A percentile compares a stretch with the other conserved stretches of the same genome.
These are phyloP conservation scores for Bos indicus DNA, from an alignment of 2,113 vertebrate species.

Conservation along the genomic window DNA sequence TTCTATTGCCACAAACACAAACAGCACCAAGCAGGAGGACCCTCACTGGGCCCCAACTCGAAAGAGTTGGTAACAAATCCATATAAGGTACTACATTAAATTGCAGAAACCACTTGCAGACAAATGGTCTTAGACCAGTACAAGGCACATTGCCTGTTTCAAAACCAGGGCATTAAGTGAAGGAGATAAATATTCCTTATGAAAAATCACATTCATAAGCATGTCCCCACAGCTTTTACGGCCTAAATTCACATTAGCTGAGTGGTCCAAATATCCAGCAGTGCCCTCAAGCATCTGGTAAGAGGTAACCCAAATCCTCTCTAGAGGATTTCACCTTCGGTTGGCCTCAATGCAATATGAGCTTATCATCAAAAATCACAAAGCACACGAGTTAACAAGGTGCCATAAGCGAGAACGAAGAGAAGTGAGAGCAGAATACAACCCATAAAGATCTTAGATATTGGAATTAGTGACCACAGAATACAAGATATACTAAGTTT, in stretches of 20 bases:
- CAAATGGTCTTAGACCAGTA: not conserved
- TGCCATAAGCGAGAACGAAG: not conserved
- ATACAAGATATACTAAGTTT: not conserved
- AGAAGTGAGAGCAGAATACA: not conserved
- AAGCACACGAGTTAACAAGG: not conserved
- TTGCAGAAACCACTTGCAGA: not conserved
- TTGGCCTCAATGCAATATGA: not conserved
- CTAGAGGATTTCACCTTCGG: not conserved
- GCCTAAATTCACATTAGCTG: not conserved
- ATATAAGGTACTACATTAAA: not conserved
- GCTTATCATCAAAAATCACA: not conserved
- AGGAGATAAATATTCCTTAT: not conserved
- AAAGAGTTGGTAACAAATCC: not conserved
- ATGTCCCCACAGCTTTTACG: not conserved
- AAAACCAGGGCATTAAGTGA: not conserved
- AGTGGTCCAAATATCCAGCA: not conserved
- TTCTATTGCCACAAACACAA: not conserved
- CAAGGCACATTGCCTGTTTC: not conserved
- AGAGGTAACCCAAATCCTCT: not conserved
- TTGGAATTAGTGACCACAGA: not conserved
- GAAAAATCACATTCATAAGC: not conserved
- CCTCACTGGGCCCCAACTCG: not conserved
- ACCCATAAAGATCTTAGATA: not conserved
- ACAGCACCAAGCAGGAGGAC: not conserved
- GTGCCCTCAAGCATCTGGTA: not conserved